Conservation (phyloP, 2,797 vertebrate species). For the Enteromius fasciolatus region DNA sequence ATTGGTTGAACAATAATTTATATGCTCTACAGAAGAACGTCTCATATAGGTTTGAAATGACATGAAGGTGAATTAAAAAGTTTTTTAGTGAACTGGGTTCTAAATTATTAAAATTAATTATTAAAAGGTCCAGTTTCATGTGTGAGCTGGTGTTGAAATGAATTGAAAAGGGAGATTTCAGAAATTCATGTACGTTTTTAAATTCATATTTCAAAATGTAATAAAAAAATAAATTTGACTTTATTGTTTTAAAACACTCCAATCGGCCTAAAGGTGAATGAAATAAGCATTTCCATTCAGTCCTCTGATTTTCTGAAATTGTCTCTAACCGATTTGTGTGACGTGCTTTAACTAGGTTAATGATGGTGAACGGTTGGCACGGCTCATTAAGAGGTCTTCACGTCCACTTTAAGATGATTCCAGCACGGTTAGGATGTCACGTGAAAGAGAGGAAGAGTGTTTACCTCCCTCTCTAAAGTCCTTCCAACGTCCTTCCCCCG, state of each 20-base stretch:
- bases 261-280: background rate
- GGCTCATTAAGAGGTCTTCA: slow-evolving; percentile 32
- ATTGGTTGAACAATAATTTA: background rate
- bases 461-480: slow-evolving; percentile 15
- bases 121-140: background rate
- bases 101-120: background rate
- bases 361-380: background rate
- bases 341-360: slow-evolving; percentile 13
- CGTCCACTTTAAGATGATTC: slow-evolving; percentile 18
- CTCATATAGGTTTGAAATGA: background rate
- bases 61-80: background rate
- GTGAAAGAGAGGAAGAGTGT: slow-evolving; percentile 2
- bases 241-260: background rate
- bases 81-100: background rate
- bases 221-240: no score
- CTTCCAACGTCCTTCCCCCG: slow-evolving; percentile 33
- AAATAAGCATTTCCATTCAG: background rate
- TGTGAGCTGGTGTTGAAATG: background rate
- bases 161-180: background rate
- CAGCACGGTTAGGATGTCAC: background rate
- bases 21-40: background rate
- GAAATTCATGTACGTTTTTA: background rate
- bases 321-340: background rate
- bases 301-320: slow-evolving; percentile 2
- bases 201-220: background rate